phyloP scores from a whole-genome alignment of 2,797 vertebrate genomes.

The Enteromius viviparus region DNA sequence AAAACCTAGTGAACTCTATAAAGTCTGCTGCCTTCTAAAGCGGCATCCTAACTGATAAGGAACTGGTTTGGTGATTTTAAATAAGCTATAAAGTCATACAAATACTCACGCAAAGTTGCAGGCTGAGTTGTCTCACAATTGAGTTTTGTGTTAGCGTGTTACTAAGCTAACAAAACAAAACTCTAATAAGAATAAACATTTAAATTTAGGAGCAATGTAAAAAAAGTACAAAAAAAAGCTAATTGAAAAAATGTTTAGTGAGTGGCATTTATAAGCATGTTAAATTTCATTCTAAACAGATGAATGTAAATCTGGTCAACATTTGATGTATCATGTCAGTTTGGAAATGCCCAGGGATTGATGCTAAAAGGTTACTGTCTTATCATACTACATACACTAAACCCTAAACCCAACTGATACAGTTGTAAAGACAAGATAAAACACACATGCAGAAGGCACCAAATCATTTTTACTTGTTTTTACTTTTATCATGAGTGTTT shows the following conservation, averaged over 20 bases:
- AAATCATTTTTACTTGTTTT: neutral
- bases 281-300: neutral
- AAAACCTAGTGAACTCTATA: slow-evolving; percentile 9
- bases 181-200: neutral
- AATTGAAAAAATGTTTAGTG: neutral
- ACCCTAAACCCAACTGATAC: neutral
- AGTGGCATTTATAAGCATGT: neutral
- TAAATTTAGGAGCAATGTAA: neutral
- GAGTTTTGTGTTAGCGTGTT: neutral
- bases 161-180: neutral
- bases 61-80: neutral
- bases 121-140: neutral
- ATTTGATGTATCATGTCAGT: neutral
- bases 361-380: neutral
- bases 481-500: neutral
- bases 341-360: neutral
- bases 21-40: neutral
- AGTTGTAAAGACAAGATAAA: neutral
- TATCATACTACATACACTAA: neutral
- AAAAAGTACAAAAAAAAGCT: neutral
- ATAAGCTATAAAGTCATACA: neutral
- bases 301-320: neutral
- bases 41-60: neutral
- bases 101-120: neutral
- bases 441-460: neutral